Conservation (phyloP, 37 sponge, comb jelly and placozoan genomes). For the Beroe forskalii region DNA sequence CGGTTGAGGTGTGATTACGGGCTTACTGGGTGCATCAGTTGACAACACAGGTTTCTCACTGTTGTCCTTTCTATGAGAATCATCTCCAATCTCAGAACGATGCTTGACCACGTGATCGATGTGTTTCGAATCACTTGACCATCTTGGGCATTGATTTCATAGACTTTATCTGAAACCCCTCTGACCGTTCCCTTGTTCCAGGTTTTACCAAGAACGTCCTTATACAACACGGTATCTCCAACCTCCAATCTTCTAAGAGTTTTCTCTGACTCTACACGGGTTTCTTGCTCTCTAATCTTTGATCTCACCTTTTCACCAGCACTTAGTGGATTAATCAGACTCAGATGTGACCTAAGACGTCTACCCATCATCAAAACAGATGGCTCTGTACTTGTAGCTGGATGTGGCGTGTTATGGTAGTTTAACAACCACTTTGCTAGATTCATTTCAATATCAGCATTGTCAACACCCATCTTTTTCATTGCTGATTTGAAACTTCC, state of each 20-base stretch:
- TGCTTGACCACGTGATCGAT: background rate
- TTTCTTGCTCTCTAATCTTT: background rate
- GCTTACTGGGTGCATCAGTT: too few species aligned
- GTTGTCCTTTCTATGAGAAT: too few species aligned
- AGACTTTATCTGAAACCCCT: background rate
- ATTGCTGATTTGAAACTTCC: conserved; percentile 9
- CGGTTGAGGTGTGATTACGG: too few species aligned
- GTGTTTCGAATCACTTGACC: background rate
- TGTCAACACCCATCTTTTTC: background rate
- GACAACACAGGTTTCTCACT: too few species aligned
- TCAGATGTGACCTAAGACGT: background rate
- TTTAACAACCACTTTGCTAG: background rate
- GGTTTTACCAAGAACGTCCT: background rate
- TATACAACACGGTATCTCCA: background rate
- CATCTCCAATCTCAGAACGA: too few species aligned
- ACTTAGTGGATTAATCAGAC: background rate
- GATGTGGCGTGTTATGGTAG: conserved; percentile 4
- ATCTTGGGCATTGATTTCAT: background rate
- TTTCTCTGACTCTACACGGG: background rate
- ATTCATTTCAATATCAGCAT: background rate
- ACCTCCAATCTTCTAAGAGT: background rate
- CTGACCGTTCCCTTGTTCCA: background rate
- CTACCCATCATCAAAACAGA: conserved; percentile 27
- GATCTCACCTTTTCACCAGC: too few species aligned
- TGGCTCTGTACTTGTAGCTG: background rate